A percentile compares a stretch with the other conserved stretches of the same genome.
Conservation (phyloP, 30 jellyfish, hydroid and myxozoan species). For the Turritopsis dohrnii region DNA sequence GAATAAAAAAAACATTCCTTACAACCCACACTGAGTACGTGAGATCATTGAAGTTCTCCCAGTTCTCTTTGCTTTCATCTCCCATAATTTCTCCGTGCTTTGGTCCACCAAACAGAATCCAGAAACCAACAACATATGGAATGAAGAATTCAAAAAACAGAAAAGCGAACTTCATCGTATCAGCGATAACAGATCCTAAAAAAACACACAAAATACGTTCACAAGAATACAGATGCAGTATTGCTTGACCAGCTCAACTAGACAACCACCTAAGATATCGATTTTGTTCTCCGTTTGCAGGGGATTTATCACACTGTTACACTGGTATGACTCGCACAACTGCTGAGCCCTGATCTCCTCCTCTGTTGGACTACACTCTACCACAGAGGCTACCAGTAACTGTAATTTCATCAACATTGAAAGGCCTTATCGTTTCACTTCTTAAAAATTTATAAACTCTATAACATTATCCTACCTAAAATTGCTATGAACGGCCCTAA, state of each 20-base stretch:
- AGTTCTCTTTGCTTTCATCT: conserved; percentile 49
- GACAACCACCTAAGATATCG: too few species aligned
- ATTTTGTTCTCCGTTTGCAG: too few species aligned
- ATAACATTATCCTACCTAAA: conserved; percentile 8
- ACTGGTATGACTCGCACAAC: too few species aligned
- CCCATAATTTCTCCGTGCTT: conserved; percentile 65
- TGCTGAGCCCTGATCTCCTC: too few species aligned
- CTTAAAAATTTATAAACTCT: neutral
- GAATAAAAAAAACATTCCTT: neutral
- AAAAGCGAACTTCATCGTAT: conserved; percentile 80
- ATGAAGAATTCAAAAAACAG: conserved; percentile 88
- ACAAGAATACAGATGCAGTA: neutral
- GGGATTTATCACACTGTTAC: too few species aligned
- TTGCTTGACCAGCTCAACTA: too few species aligned
- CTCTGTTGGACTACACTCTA: too few species aligned
- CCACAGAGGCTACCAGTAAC: too few species aligned
- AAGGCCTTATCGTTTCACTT: too few species aligned
- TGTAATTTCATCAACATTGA: too few species aligned
- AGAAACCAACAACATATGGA: conserved; percentile 89
- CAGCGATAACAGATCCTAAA: conserved; percentile 85
- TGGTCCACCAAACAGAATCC: conserved; percentile 92
- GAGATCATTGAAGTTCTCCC: conserved; percentile 86
- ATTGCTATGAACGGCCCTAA: conserved; percentile 94
- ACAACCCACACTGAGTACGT: conserved; percentile 94
- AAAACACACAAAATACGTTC: neutral